A percentile compares a stretch with the other conserved stretches of the same genome.
Evolutionary conservation across 1,140 invertebrate genomes (phyloP).

Genomic region (Orchestia grillus): DNA sequence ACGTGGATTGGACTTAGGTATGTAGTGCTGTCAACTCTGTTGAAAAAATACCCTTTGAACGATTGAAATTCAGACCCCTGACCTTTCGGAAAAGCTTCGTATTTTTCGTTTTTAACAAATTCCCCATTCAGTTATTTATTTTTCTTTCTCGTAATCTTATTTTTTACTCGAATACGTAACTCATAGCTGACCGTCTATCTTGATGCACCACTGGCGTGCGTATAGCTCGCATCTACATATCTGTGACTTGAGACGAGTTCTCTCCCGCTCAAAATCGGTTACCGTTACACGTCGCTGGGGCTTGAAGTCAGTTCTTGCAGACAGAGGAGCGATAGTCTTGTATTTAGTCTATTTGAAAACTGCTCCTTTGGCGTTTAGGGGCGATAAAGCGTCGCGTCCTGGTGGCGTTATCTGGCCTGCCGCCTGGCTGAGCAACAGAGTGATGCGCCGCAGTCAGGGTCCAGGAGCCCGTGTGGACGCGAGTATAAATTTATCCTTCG

Average conservation of each 20-base stretch:
- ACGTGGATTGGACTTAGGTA: too few species aligned
- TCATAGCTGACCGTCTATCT: too few species aligned
- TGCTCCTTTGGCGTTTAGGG: neutral
- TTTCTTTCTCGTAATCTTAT: too few species aligned
- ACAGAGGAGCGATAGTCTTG: neutral
- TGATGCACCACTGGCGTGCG: neutral
- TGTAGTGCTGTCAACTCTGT: too few species aligned
- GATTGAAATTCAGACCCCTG: too few species aligned
- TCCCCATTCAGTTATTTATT: too few species aligned
- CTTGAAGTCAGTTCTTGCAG: neutral
- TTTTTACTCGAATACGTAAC: too few species aligned
- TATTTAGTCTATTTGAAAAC: neutral
- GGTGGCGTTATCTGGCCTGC: constrained; percentile 2
- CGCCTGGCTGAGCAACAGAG: neutral
- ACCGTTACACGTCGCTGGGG: neutral
- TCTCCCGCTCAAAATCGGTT: neutral
- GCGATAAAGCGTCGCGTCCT: neutral
- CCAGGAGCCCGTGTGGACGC: neutral
- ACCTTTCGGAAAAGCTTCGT: too few species aligned
- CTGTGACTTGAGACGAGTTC: neutral
- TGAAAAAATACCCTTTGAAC: too few species aligned
- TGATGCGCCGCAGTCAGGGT: neutral
- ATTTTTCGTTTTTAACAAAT: too few species aligned
- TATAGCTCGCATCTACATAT: neutral
- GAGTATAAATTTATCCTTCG: neutral